These are phyloP conservation scores for Ectemnius lituratus DNA, from an alignment of 2,888 invertebrate species.

Conservation along the genomic window DNA sequence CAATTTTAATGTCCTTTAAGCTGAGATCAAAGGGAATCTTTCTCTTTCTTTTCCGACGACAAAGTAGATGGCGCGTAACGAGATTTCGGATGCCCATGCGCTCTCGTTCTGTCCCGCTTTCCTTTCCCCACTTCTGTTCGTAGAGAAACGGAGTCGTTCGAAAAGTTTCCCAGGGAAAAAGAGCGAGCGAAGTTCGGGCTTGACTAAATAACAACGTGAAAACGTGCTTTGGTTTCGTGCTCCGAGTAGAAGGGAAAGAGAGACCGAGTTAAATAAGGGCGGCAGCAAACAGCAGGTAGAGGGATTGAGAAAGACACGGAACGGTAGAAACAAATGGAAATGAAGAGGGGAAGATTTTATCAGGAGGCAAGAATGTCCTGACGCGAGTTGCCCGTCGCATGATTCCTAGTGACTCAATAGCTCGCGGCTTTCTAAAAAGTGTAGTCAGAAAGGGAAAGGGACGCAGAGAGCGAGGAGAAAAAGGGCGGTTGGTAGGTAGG, in stretches of 20 bases:
- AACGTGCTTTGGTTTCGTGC: neutral
- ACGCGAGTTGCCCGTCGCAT: slow-evolving; percentile 22
- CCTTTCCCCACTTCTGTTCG: too few relatives aligned
- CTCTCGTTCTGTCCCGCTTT: neutral
- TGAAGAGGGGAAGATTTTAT: slow-evolving; percentile 31
- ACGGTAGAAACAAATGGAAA: slow-evolving; percentile 18
- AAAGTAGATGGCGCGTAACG: slow-evolving; percentile 42
- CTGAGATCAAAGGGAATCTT: slow-evolving; percentile 37
- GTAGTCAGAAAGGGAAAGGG: neutral
- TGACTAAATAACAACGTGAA: slow-evolving; percentile 16
- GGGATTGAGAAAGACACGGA: neutral
- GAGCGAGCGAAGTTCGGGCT: neutral
- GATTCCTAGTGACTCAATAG: slow-evolving; percentile 32
- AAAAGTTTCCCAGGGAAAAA: slow-evolving; percentile 11
- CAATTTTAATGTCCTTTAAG: slow-evolving; percentile 49
- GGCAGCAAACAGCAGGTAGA: neutral
- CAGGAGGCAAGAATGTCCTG: slow-evolving; percentile 13
- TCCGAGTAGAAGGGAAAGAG: neutral
- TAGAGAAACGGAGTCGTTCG: too few relatives aligned
- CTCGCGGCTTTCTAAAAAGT: slow-evolving; percentile 6
- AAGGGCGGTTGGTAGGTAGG: too few relatives aligned
- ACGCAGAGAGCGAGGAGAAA: slow-evolving; percentile 6
- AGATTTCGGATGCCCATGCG: slow-evolving; percentile 32
- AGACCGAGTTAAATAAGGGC: neutral
- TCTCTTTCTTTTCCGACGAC: slow-evolving; percentile 23